Base-by-base conservation (phyloP, 2,888 invertebrate genomes). In the Polymixis flavicincta region DNA sequence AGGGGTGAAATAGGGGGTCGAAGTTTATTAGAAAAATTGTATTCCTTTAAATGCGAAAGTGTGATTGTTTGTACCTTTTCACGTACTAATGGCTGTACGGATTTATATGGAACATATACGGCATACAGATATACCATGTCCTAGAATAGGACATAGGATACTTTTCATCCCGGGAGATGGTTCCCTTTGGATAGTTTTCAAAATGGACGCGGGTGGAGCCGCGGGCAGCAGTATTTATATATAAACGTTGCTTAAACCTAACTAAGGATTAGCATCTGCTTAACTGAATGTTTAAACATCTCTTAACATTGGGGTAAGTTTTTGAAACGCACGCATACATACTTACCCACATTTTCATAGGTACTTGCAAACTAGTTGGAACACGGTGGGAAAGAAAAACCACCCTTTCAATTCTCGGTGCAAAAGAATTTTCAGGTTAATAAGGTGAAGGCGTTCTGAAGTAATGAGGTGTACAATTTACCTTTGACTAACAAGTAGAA, bases 381-480 rank as follows among this genome's bases (percentile, higher is more conserved):
- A 74, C 8, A 25, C 17, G 25, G 7, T 55, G 32, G 8, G 61
- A 48, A 68, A 59, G 61, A 68, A 76, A 78, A 55, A 61, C 50
- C 14, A 32, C 42, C 50, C 57, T 22, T 74, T 69, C 55, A 68
- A 28, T 42, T 55, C 57, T 32, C 74, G n/a, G 68, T 25, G 70
- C 63, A 60, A 71, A 71, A 81, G 73, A 75, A 76, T 71, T 69
- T 80, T 45, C 32, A 67, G 28, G 70, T 61, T 78, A 61, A 71
- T 70, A 76, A 72, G 66, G 59, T 32, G 66, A 74, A 63, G 66
- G 71, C 37, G 76, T 68, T 70, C 3, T 48, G n/a, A 63, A 75
- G 80, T 85, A 86, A 86, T 86, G 87, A 87, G 75, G 72, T 77
- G 68, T 75, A 83, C 85, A 75, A 78, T 78, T 79, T 83, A 83